Evolutionary conservation across 1,140 invertebrate species (phyloP), one percentile per base, ranked within the genome.

Genomic region (Hylyphantes graminicola): DNA sequence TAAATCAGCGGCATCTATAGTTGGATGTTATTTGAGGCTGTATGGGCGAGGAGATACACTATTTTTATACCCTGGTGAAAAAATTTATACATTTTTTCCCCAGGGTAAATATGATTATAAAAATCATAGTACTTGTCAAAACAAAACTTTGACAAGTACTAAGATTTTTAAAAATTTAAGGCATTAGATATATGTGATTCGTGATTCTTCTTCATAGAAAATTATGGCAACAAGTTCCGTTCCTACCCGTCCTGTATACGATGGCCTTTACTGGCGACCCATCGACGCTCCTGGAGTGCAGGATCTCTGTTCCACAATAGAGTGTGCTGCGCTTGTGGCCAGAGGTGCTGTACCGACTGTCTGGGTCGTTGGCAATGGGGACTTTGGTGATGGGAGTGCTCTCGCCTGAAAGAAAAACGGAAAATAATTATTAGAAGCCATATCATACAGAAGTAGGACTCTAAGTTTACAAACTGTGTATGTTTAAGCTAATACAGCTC

Each of bases 241-340:
- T 51, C 21, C 12, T 53, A 87, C 86, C 87, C 87, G 91, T 92
- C 82, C 91, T 86, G 8, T 91, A 83, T 10, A 92, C 91, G 15
- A 92, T 88, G 55, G 92, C 93, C 77, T 89, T 89, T 19, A 92
- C 90, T 70, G 88, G 87, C 67, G 89, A 86, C 76, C 88, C 86
- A 87, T 91, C 88, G 90, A 90, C n/a, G 21, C 63, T 68, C 35
- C 97, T 92, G 0, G 97, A 98, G 90, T 99, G 97, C 85, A 99
- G 94, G 12, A 99, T 93, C 87, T 94, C 92, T 0, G 98, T 99
- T 0, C 98, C 98, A 89, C 95, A 97, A 88, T 95, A 99, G 3
- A 99, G 90, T 0, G 96, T 95, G 87, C 97, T 96, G 51, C 94
- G 93, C 0, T 93, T 93, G 88, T 99, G 96, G 85, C 96, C 94